Conservation (phyloP, 1,140 invertebrate genomes). For the Heliothis subflexa region DNA sequence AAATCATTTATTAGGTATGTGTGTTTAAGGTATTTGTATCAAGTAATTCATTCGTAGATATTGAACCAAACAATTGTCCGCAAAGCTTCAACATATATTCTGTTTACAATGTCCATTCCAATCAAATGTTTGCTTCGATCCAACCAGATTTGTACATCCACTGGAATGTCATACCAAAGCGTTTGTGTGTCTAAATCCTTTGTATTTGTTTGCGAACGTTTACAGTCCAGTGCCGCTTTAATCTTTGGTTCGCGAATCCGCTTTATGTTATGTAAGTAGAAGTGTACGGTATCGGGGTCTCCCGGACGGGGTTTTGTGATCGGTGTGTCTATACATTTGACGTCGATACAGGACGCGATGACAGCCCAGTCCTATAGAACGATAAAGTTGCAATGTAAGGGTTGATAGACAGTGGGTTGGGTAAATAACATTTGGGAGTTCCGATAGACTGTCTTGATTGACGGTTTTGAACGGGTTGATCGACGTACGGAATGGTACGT, state of each 20-base stretch:
- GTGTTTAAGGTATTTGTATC: background rate
- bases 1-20: too few species aligned
- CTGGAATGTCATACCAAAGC: slow-evolving; percentile 18
- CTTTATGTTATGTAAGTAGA: slow-evolving; percentile 15
- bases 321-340: slow-evolving; percentile 12
- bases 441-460: background rate
- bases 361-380: slow-evolving; percentile 8
- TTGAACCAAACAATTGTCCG: slow-evolving; percentile 16
- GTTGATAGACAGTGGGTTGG: background rate
- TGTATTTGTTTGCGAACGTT: slow-evolving; percentile 38
- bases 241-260: slow-evolving; percentile 33
- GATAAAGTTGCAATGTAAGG: slow-evolving; percentile 10
- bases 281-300: background rate
- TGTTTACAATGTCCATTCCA: background rate
- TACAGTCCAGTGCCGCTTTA: slow-evolving; percentile 23
- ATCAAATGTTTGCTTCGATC: slow-evolving; percentile 20
- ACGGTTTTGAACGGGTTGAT: background rate
- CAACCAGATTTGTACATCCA: slow-evolving; percentile 3
- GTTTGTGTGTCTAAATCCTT: slow-evolving; percentile 33
- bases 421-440: background rate
- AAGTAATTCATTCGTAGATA: background rate
- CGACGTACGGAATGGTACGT: slow-evolving; percentile 2
- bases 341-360: background rate
- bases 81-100: background rate
- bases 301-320: background rate